phyloP scores from a whole-genome alignment of 2,888 invertebrate species.

The Heliconius hortense region DNA sequence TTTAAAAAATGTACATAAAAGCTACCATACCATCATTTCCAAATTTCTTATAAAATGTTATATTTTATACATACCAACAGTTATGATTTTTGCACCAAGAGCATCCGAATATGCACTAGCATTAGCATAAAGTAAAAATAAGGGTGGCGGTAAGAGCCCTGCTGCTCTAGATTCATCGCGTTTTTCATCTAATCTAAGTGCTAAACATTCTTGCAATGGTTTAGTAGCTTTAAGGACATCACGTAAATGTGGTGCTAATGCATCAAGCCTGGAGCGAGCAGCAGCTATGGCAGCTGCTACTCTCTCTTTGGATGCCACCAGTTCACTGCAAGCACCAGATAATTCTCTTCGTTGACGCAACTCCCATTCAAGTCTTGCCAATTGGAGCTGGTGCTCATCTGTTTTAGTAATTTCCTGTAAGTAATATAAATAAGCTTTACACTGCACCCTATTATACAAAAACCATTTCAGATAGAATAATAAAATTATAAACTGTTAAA shows the following conservation, averaged over 20 bases:
- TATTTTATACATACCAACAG: conserved; percentile 63
- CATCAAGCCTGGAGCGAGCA: conserved; percentile 89
- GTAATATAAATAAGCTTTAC: background rate
- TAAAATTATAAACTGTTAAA: conserved; percentile 1
- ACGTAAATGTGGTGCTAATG: conserved; percentile 89
- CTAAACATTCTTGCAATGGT: conserved; percentile 94
- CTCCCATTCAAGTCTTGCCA: conserved; percentile 96
- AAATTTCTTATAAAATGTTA: background rate
- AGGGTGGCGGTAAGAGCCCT: conserved; percentile 88
- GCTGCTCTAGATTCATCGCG: conserved; percentile 89
- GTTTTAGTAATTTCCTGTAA: conserved; percentile 84
- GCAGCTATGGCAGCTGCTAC: conserved; percentile 88
- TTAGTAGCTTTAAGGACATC: conserved; percentile 87
- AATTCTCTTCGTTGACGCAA: conserved; percentile 92
- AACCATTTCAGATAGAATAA: background rate
- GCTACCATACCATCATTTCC: background rate
- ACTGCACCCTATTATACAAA: background rate
- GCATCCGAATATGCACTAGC: conserved; percentile 91
- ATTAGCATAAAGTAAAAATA: conserved; percentile 94
- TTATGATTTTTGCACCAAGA: conserved; percentile 79
- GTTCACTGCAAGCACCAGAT: conserved; percentile 87
- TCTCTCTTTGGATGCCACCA: conserved; percentile 89
- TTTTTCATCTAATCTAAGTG: conserved; percentile 89
- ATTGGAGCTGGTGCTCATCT: conserved; percentile 89
- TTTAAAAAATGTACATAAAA: conserved; percentile 25